Conservation (phyloP, 2,797 vertebrate genomes). For the Lacerta agilis region DNA sequence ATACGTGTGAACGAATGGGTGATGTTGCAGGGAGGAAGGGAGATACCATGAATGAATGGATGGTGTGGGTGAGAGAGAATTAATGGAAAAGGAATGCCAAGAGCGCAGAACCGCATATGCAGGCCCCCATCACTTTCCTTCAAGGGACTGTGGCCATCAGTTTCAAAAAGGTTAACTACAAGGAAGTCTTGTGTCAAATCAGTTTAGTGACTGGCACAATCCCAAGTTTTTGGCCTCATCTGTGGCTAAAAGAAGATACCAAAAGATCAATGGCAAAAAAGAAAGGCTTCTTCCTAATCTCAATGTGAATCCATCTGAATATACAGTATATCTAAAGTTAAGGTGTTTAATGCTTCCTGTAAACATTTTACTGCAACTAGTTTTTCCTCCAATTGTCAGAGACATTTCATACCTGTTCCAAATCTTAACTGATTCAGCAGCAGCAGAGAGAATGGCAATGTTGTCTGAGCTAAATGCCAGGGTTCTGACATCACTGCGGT, state of each 20-base stretch:
- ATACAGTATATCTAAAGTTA: neutral
- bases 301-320: neutral
- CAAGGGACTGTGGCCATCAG: neutral
- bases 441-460: constrained; percentile 92
- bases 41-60: too few species aligned
- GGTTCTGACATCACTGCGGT: constrained; percentile 92
- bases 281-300: neutral
- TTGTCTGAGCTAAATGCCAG: constrained; percentile 97
- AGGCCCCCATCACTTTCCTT: neutral
- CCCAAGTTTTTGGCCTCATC: neutral
- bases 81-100: neutral
- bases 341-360: neutral
- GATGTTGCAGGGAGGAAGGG: too few species aligned
- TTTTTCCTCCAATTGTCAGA: neutral
- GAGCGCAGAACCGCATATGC: neutral
- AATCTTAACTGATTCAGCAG: constrained; percentile 92
- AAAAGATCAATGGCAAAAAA: neutral
- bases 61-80: too few species aligned
- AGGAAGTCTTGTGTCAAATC: neutral
- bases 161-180: neutral
- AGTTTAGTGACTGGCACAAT: neutral
- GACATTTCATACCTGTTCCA: constrained; percentile 90
- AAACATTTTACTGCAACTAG: neutral
- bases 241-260: neutral
- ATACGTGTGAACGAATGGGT: too few species aligned